A percentile compares a stretch with the other conserved stretches of the same genome.
These are phyloP conservation scores for Limnothrissa miodon DNA, from an alignment of 2,113 vertebrate species.

Conservation along the genomic window DNA sequence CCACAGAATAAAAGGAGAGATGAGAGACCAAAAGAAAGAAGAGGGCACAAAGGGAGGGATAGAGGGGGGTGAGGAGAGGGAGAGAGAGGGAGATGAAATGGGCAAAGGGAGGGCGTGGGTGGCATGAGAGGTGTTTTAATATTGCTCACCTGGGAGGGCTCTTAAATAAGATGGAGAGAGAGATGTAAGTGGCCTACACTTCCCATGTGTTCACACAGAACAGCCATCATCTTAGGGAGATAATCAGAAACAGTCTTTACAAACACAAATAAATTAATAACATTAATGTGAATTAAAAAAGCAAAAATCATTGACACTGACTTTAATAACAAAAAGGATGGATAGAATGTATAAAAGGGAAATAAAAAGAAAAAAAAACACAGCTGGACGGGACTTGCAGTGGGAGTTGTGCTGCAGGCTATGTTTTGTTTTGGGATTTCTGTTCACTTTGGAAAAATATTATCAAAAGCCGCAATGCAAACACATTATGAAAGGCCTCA, in stretches of 20 bases:
- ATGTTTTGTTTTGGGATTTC: conserved; percentile 12
- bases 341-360: background rate
- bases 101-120: background rate
- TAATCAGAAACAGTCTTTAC: background rate
- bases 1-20: conserved; percentile 12
- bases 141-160: background rate
- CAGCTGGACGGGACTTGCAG: conserved; percentile 24
- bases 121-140: background rate
- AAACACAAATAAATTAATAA: background rate
- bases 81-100: conserved; percentile 25
- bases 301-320: background rate
- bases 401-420: conserved; percentile 25
- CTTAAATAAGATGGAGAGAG: background rate
- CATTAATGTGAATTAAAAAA: background rate
- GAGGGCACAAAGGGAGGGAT: background rate
- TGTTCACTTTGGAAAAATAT: conserved; percentile 24
- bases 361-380: background rate
- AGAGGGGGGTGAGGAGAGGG: conserved; percentile 5
- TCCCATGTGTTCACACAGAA: background rate
- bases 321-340: background rate
- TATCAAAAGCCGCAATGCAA: conserved; percentile 25
- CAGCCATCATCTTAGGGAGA: background rate
- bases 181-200: background rate
- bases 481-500: conserved; percentile 24
- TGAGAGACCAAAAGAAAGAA: background rate